These are phyloP conservation scores for Acanthopagrus latus DNA, from an alignment of 2,797 vertebrate species.

Conservation along the genomic window DNA sequence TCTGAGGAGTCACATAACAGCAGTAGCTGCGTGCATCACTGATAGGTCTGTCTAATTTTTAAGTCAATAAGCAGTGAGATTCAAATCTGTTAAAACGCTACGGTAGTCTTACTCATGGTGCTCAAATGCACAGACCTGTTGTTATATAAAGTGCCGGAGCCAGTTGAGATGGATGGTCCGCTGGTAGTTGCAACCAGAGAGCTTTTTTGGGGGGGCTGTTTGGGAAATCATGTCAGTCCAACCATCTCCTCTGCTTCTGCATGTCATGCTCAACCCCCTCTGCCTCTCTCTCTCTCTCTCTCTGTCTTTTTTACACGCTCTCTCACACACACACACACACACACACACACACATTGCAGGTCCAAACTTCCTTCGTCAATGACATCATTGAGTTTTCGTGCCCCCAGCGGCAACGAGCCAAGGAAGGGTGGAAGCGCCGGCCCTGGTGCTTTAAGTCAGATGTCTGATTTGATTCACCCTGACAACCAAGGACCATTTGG, in stretches of 20 bases:
- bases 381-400: conserved; percentile 73
- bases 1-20: conserved; percentile 1
- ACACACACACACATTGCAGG: conserved; percentile 26
- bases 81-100: conserved; percentile 20
- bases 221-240: conserved; percentile 51
- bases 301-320: conserved; percentile 11
- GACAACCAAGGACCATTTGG: conserved; percentile 82
- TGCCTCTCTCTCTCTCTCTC: background rate
- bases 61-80: conserved; percentile 20
- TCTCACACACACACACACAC: conserved; percentile 34
- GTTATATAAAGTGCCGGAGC: conserved; percentile 37
- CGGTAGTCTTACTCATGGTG: conserved; percentile 11
- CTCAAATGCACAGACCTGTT: conserved; percentile 7
- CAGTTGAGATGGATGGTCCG: conserved; percentile 38
- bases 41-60: conserved; percentile 21
- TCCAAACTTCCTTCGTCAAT: conserved; percentile 64
- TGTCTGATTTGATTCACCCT: conserved; percentile 82
- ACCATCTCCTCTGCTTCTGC: conserved; percentile 23
- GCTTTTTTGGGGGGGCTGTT: conserved; percentile 34
- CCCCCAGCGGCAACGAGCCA: conserved; percentile 59
- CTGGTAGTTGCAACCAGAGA: conserved; percentile 32
- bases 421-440: conserved; percentile 52
- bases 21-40: conserved; percentile 7
- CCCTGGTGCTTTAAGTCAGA: conserved; percentile 39
- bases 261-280: conserved; percentile 17